Conservation (phyloP, 1,140 invertebrate species). For the Anadara kagoshimensis region DNA sequence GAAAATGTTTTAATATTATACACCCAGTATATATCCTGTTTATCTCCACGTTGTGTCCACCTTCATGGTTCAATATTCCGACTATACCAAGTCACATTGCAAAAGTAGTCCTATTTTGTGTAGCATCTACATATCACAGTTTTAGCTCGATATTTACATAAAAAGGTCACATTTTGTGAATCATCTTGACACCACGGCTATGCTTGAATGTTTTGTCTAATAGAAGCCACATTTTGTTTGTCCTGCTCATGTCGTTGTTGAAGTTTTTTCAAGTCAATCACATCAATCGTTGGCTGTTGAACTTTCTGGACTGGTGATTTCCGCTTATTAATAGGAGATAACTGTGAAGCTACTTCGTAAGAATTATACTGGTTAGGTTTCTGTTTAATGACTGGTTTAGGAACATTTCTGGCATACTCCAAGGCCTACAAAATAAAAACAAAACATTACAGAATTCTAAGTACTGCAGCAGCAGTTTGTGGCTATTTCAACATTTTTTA, state of each 20-base stretch:
- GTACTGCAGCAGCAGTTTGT: background rate
- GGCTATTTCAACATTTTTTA: too few relatives aligned
- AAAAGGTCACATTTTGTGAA: too few relatives aligned
- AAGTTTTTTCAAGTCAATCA: constrained; percentile 63
- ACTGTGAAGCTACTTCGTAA: constrained; percentile 59
- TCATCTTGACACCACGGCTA: too few relatives aligned
- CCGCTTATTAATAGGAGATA: constrained; percentile 35
- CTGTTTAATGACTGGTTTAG: constrained; percentile 60
- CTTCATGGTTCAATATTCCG: too few relatives aligned
- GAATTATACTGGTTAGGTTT: constrained; percentile 59
- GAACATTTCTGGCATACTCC: constrained; percentile 68
- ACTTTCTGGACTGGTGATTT: constrained; percentile 14
- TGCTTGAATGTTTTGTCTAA: constrained; percentile 58
- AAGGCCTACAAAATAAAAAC: constrained; percentile 55
- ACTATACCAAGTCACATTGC: too few relatives aligned
- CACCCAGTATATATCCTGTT: too few relatives aligned
- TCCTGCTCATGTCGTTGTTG: constrained; percentile 64
- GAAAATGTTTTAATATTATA: too few relatives aligned
- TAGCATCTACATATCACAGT: too few relatives aligned
- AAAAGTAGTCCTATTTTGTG: too few relatives aligned
- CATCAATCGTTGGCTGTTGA: constrained; percentile 43
- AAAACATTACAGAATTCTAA: background rate
- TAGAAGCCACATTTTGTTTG: constrained; percentile 61
- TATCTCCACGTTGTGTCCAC: too few relatives aligned
- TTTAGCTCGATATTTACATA: too few relatives aligned